Conservation (phyloP, 1,140 invertebrate species). For the Holotrichia oblita region DNA sequence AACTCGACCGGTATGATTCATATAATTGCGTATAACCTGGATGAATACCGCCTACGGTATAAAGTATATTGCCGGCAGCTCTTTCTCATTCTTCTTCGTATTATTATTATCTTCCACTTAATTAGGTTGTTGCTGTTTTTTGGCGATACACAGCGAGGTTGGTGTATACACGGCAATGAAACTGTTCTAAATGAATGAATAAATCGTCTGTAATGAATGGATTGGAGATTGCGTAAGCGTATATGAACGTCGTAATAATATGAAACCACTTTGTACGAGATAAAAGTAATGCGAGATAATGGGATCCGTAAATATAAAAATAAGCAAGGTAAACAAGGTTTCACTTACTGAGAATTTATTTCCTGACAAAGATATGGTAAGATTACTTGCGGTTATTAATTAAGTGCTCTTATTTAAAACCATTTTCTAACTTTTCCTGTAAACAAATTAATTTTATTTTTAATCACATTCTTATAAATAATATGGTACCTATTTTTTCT, state of each 20-base stretch:
- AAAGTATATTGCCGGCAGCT: not conserved
- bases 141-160: not conserved
- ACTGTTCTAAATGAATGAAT: conserved; percentile 13
- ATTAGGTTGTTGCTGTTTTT: conserved; percentile 2
- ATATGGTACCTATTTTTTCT: too few species aligned
- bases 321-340: not conserved
- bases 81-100: not conserved
- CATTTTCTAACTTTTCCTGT: too few species aligned
- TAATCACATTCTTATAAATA: too few species aligned
- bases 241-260: not conserved
- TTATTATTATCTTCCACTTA: conserved; percentile 13
- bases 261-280: not conserved
- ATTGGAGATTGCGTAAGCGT: not conserved
- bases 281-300: conserved; percentile 8
- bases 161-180: not conserved
- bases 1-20: conserved; percentile 4
- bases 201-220: conserved; percentile 1
- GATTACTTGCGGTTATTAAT: too few species aligned
- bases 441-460: too few species aligned
- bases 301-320: not conserved
- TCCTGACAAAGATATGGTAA: too few species aligned
- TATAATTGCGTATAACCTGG: not conserved
- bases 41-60: too few species aligned
- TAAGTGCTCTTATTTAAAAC: too few species aligned
- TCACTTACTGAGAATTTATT: too few species aligned